phyloP scores from a whole-genome alignment of 2,888 invertebrate genomes.

The Tanypteryx hageni region DNA sequence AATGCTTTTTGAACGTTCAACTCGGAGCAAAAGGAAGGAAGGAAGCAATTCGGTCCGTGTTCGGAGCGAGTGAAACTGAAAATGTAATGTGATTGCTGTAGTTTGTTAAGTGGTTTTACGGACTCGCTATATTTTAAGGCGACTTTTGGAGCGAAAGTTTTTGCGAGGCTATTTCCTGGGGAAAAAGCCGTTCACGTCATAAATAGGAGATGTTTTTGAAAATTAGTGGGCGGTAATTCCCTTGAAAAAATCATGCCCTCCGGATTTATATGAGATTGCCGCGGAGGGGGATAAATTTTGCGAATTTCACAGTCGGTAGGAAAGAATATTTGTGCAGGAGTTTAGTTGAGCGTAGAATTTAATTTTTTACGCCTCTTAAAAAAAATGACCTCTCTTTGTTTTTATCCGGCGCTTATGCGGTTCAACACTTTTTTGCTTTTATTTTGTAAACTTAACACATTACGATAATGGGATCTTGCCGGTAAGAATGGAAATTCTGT shows the following conservation, averaged over 20 bases:
- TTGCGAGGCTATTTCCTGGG: background rate
- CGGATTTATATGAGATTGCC: background rate
- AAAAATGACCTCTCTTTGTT: too few species aligned
- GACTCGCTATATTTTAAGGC: background rate
- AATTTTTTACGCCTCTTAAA: background rate
- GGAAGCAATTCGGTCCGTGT: background rate
- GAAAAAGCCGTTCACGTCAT: background rate
- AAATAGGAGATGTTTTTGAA: background rate
- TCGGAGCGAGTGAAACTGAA: constrained; percentile 33
- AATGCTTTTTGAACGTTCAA: background rate
- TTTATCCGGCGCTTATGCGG: too few species aligned
- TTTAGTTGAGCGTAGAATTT: background rate
- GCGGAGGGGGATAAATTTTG: background rate
- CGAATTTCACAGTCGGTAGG: background rate
- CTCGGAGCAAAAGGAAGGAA: background rate
- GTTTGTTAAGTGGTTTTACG: constrained; percentile 16
- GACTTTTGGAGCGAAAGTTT: background rate
- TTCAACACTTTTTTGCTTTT: too few species aligned
- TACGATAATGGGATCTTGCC: too few species aligned
- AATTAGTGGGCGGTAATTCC: constrained; percentile 28
- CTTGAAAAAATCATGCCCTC: background rate
- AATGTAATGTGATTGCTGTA: constrained; percentile 26
- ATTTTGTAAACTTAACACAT: too few species aligned
- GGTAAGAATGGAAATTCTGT: too few species aligned
- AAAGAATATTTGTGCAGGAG: background rate